Conservation (phyloP, 2,888 invertebrate species). For the Drosophila dives region DNA sequence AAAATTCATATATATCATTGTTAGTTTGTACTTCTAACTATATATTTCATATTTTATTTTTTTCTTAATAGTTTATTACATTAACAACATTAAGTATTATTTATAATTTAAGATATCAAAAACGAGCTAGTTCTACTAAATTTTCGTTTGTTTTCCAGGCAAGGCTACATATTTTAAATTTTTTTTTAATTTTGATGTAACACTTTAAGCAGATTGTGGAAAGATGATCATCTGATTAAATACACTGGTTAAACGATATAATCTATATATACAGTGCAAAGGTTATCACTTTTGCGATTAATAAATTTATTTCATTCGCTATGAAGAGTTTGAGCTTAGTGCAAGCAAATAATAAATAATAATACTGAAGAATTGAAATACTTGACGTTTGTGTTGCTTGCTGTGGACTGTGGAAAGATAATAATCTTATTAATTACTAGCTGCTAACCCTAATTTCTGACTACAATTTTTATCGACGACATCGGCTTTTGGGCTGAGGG, state of each 20-base stretch:
- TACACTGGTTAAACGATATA: conserved; percentile 18
- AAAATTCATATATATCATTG: neutral
- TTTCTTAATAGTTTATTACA: too few species aligned
- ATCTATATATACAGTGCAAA: neutral
- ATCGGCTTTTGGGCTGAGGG: neutral
- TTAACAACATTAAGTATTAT: neutral
- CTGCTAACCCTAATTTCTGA: too few species aligned
- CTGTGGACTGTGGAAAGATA: too few species aligned
- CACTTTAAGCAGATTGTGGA: neutral
- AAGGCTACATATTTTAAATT: neutral
- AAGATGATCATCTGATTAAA: too few species aligned
- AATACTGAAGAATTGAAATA: too few species aligned
- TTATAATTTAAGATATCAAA: neutral
- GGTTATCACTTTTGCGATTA: conserved; percentile 11
- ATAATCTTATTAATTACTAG: too few species aligned
- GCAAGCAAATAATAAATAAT: conserved; percentile 10
- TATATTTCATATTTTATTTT: neutral
- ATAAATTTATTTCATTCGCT: conserved; percentile 24
- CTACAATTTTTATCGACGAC: neutral
- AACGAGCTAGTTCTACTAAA: neutral
- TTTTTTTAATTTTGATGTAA: neutral
- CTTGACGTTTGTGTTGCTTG: too few species aligned
- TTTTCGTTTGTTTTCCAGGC: neutral
- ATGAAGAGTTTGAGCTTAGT: conserved; percentile 19
- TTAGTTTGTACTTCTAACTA: neutral